A percentile compares a stretch with the other conserved stretches of the same genome.
These are phyloP conservation scores for Onychomys arenicola DNA, from an alignment of 2,797 vertebrate genomes.

Conservation along the genomic window DNA sequence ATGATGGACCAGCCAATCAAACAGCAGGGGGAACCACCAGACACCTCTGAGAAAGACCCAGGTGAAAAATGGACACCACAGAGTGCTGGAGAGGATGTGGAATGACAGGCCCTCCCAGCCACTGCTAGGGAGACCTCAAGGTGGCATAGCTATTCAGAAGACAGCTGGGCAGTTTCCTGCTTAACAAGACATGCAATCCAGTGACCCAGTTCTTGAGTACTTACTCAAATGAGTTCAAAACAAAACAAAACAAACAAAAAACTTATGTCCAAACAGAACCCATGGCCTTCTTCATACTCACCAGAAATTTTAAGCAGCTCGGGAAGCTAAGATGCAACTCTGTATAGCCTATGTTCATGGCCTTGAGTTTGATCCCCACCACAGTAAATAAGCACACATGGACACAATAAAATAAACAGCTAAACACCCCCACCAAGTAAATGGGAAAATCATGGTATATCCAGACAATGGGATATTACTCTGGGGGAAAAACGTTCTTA, in stretches of 20 bases:
- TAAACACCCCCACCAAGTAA: neutral
- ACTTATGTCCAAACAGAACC: neutral
- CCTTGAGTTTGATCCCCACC: neutral
- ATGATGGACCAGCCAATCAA: neutral
- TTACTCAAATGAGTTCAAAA: neutral
- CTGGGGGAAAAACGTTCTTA: neutral
- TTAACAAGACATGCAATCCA: neutral
- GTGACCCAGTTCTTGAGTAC: neutral
- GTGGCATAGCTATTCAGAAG: neutral
- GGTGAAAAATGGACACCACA: neutral
- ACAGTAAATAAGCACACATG: neutral
- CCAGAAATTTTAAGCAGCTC: neutral
- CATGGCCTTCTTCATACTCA: neutral
- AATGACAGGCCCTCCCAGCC: neutral
- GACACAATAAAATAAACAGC: neutral
- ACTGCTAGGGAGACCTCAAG: neutral
- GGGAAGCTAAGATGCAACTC: neutral
- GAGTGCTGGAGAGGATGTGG: neutral
- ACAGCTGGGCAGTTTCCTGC: neutral
- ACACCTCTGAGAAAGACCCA: neutral
- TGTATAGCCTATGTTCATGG: neutral
- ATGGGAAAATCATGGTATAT: neutral
- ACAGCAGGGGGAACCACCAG: neutral
- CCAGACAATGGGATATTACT: constrained; percentile 4
- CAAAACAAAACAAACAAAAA: neutral